phyloP scores from a whole-genome alignment of 2,888 invertebrate species.

The Neoascia interrupta region DNA sequence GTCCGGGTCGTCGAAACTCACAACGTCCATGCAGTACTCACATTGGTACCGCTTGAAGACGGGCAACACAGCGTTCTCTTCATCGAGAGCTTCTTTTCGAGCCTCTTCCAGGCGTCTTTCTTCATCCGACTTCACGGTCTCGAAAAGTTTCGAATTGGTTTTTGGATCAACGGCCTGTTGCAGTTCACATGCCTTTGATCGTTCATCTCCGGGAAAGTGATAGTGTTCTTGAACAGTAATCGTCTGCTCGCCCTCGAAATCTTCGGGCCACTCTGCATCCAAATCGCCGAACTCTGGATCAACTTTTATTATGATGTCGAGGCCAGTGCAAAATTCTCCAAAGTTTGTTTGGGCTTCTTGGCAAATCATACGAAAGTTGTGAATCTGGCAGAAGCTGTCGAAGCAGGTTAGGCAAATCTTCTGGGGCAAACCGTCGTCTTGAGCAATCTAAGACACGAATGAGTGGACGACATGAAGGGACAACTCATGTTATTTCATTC shows the following conservation, averaged over 20 bases:
- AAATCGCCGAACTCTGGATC: slow-evolving; percentile 19
- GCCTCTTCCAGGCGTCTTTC: no score
- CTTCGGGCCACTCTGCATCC: slow-evolving; percentile 35
- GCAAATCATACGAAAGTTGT: slow-evolving; percentile 54
- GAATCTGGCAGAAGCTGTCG: slow-evolving; percentile 63
- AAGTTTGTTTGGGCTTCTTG: slow-evolving; percentile 57
- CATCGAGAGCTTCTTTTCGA: slow-evolving; percentile 16
- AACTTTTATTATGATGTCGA: slow-evolving; percentile 55
- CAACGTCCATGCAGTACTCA: slow-evolving; percentile 50
- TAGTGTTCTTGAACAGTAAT: slow-evolving; percentile 60
- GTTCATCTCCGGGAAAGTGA: slow-evolving; percentile 28
- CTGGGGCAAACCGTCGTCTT: slow-evolving; percentile 50
- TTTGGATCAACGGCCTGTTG: not conserved
- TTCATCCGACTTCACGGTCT: not conserved
- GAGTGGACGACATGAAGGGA: no score
- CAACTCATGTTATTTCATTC: no score
- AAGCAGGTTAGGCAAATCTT: slow-evolving; percentile 57
- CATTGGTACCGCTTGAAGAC: slow-evolving; percentile 45
- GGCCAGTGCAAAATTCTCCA: slow-evolving; percentile 45
- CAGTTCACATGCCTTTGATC: slow-evolving; percentile 2
- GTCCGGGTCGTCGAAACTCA: slow-evolving; percentile 50
- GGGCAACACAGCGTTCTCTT: slow-evolving; percentile 16
- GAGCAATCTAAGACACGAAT: slow-evolving; percentile 43
- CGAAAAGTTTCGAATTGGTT: not conserved
- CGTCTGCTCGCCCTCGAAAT: slow-evolving; percentile 46